Evolutionary conservation across 2,113 vertebrate genomes (phyloP).

Genomic region (Centropristis striata): DNA sequence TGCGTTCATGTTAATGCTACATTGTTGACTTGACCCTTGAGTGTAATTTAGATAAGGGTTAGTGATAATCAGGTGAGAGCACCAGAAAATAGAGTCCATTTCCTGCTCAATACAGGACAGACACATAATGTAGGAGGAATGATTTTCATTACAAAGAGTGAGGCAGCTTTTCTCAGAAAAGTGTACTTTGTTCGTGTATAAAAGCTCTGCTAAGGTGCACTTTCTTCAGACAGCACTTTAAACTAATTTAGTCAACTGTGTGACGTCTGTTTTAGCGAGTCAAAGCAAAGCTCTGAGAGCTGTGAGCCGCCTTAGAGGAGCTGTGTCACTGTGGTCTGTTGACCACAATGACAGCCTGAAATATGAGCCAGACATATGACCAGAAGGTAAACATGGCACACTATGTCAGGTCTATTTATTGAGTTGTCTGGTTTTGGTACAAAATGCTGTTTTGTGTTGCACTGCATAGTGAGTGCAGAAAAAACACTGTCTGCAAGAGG

Average conservation of each 20-base stretch:
- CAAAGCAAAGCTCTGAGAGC: constrained; percentile 11
- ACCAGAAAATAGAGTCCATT: background rate
- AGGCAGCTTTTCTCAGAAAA: background rate
- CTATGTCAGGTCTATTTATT: constrained; percentile 21
- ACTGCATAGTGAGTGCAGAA: background rate
- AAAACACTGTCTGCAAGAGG: constrained; percentile 22
- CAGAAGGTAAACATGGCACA: constrained; percentile 48
- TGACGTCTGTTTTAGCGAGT: constrained; percentile 31
- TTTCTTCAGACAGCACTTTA: background rate
- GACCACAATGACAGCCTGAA: constrained; percentile 60
- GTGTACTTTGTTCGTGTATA: background rate
- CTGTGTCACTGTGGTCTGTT: constrained; percentile 57
- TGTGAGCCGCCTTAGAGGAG: constrained; percentile 6
- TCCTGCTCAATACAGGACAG: background rate
- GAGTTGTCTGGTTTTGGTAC: constrained; percentile 27
- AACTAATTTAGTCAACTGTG: background rate
- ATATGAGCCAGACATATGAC: constrained; percentile 6
- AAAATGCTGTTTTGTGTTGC: constrained; percentile 17
- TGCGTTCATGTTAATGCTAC: background rate
- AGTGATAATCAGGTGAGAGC: background rate
- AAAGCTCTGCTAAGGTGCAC: background rate
- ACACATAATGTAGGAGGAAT: background rate
- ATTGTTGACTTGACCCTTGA: constrained; percentile 18
- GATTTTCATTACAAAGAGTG: background rate
- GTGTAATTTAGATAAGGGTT: constrained; percentile 25